Conservation (phyloP, 1,140 invertebrate species). For the Pseudomyrmex flavicornis region DNA sequence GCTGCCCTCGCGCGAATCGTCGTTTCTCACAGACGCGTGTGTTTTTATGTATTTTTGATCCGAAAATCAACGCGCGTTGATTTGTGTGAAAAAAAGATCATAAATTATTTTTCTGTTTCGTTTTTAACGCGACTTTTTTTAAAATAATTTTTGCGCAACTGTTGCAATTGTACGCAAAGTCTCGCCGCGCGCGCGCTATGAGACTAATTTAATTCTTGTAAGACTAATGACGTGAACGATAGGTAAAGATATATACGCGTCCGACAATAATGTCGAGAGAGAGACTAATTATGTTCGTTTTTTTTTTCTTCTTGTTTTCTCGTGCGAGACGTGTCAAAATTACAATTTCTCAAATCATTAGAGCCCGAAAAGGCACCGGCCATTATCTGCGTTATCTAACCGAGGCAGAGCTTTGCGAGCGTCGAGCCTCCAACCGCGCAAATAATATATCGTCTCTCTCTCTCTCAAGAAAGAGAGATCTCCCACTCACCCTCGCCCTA, state of each 20-base stretch:
- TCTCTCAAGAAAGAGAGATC: not conserved
- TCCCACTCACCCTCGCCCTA: conserved; percentile 43
- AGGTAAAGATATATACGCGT: not conserved
- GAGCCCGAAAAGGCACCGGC: not conserved
- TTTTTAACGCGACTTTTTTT: conserved; percentile 34
- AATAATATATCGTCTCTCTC: conserved; percentile 54
- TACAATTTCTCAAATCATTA: not conserved
- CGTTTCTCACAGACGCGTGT: conserved; percentile 22
- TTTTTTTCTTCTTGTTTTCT: not conserved
- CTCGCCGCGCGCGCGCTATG: not conserved
- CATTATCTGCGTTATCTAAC: conserved; percentile 41
- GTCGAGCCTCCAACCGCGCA: conserved; percentile 28
- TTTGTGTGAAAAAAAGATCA: conserved; percentile 16
- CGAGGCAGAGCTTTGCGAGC: conserved; percentile 37
- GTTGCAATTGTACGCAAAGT: too few species aligned
- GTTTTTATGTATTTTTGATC: conserved; percentile 15
- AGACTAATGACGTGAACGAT: not conserved
- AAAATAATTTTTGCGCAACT: too few species aligned
- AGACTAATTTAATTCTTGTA: not conserved
- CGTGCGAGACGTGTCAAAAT: not conserved
- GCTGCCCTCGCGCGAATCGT: conserved; percentile 5
- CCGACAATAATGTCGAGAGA: not conserved
- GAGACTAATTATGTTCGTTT: conserved; percentile 3
- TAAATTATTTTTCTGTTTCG: conserved; percentile 9
- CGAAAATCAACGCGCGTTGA: not conserved